Base-by-base conservation (phyloP, 2,113 vertebrate genomes). In the Lepidothrix coronata region DNA sequence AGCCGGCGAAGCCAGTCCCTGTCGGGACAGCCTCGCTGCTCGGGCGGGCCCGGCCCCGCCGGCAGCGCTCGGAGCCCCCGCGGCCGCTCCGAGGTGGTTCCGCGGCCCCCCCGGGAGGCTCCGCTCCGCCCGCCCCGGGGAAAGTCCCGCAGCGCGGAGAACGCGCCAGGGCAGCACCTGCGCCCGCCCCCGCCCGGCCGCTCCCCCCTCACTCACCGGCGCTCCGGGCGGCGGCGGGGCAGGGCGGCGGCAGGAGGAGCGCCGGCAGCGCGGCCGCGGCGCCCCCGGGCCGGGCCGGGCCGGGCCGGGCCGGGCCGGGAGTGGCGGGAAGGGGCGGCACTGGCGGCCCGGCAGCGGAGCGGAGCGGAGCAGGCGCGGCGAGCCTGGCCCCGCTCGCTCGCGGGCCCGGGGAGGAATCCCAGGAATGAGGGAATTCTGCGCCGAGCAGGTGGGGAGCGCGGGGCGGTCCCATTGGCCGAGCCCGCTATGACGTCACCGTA, bases 401-500 rank as follows among this genome's bases (percentile, higher is more conserved):
- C 96, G 74, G 82, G 95, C 96, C 95, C 85, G 93, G 92, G 85
- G 85, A 98, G 98, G 99, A 99, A 99, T 99, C 98, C 98, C 95
- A 97, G 98, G 99, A 99, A 99, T 99, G 99, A 99, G 97, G 98
- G 98, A 98, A 98, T 98, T 95, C 98, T 96, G 97, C 98, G 98
- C 98, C 98, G 97, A 98, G 99, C 99, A 99, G 99, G 99, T 99
- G 99, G 98, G 98, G 98, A 98, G 95, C 97, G 96, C 92, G 90
- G 41, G 41, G 79, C 49, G 39, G 83, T 68, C 97, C 97, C 96
- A 99, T 99, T 98, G 99, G 99, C 85, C 79, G 80, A 72, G 31
- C 28, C 5, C 6, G 9, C 74, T 84, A 81, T 98, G 98, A 99
- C 92, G 86, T 98, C 98, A 98, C 98, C 97, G 94, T 98, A 96